phyloP scores from a whole-genome alignment of 2,113 vertebrate species.

The Excalfactoria chinensis region DNA sequence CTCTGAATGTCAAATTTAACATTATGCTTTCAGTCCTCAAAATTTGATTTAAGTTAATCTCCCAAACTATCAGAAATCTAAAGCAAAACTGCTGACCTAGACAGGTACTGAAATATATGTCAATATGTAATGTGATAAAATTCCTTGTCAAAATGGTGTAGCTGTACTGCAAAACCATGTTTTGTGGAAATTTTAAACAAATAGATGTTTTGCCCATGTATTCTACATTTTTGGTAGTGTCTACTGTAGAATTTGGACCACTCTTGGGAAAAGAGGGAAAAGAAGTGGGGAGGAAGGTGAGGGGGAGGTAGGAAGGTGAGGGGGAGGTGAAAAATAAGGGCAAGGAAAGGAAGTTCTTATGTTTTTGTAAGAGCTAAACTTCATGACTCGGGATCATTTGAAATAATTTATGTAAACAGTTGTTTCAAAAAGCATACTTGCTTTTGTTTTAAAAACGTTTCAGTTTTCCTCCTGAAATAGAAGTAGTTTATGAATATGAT shows the following conservation, averaged over 20 bases:
- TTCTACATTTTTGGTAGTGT: background rate
- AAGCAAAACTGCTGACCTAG: background rate
- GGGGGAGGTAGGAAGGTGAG: accelerated
- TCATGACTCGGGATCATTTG: background rate
- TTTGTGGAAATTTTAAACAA: background rate
- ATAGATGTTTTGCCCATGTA: background rate
- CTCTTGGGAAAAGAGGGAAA: background rate
- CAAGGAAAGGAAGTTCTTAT: background rate
- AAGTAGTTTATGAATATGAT: background rate
- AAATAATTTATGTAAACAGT: background rate
- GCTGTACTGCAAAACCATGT: background rate
- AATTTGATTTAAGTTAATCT: background rate
- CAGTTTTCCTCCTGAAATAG: background rate
- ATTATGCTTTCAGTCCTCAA: background rate
- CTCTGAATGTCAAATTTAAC: background rate
- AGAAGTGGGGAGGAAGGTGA: background rate
- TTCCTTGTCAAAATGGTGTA: background rate
- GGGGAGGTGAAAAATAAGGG: background rate
- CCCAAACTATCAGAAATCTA: background rate
- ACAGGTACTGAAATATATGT: background rate
- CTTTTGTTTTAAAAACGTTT: background rate
- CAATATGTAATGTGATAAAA: background rate
- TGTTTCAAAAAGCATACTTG: background rate
- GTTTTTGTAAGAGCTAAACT: background rate
- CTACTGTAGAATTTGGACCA: background rate